Percentiles rank a stretch among this genome's conserved stretches.
phyloP scores from a whole-genome alignment of 2,888 invertebrate genomes.

The Campopleginae sp. region DNA sequence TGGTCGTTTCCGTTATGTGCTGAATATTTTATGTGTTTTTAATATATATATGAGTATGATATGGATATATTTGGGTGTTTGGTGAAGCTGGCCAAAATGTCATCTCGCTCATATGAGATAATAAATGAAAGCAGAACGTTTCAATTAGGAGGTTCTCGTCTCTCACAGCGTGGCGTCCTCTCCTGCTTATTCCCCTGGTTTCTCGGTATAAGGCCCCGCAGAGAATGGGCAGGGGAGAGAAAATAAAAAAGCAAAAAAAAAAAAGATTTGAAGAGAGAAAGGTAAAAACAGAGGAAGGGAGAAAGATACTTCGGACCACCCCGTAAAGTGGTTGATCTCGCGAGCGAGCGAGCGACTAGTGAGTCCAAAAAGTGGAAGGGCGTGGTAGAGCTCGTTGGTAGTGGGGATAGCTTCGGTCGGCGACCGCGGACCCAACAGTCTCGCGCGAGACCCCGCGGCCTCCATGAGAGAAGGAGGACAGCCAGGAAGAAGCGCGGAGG shows the following conservation, averaged over 20 bases:
- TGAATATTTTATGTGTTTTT: neutral
- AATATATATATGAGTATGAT: neutral
- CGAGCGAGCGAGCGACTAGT: constrained; percentile 34
- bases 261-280: constrained; percentile 18
- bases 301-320: constrained; percentile 74
- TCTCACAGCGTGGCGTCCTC: constrained; percentile 79
- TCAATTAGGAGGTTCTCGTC: constrained; percentile 81
- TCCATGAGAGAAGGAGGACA: constrained; percentile 38
- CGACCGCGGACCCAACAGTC: constrained; percentile 48
- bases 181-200: constrained; percentile 44
- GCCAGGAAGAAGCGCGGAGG: constrained; percentile 67
- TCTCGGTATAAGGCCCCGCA: constrained; percentile 55
- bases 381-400: constrained; percentile 6
- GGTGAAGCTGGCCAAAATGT: constrained; percentile 72
- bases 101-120: constrained; percentile 77
- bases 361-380: constrained; percentile 52
- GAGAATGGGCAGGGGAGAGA: constrained; percentile 39
- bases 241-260: constrained; percentile 14
- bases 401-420: constrained; percentile 37
- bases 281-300: constrained; percentile 21
- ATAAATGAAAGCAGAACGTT: constrained; percentile 81
- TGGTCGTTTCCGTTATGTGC: constrained; percentile 27
- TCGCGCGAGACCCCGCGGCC: constrained; percentile 36
- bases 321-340: constrained; percentile 66
- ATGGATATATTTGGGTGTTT: constrained; percentile 26